Base-by-base conservation (phyloP, 2,113 vertebrate species). In the Ivindomyrus marchei region DNA sequence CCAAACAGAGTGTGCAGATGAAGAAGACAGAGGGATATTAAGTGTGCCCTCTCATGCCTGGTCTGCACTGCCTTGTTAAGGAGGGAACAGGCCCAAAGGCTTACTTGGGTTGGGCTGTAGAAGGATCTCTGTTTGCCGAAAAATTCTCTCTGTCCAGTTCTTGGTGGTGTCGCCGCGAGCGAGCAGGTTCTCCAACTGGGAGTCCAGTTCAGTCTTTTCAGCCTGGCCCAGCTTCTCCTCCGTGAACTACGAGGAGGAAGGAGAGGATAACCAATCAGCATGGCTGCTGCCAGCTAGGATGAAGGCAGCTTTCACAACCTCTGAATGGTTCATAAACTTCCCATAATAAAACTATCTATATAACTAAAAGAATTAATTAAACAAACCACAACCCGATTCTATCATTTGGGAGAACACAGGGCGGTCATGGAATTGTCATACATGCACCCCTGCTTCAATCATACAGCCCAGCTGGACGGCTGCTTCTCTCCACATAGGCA, bases 51-150 rank as follows among this genome's bases (percentile, higher is more conserved):
- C 7, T 62, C 56, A n/a, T 9, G 56, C 56, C 56, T n/a, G 56
- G 24, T n/a, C 56, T 62, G 7, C 56, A n/a, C 56, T 62, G 56
- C 56, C 56, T 9, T n/a, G 2, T 8, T 62, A n/a, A 62, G 24
- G 56, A 62, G 56, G 56, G 24, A 62, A 42, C 17, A 42, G 31
- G 74, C 31, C 74, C n/a, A 77, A 19, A 15, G n/a, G 84, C 97
- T 96, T 95, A 99, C 98, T 98, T 39, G 98, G 98, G 93, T 98
- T 99, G 92, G 98, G 98, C 95, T 99, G 98, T 62, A 99, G 96
- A 90, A 99, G 93, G 91, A 97, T 95, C 83, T 99, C 98, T 0
- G 98, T 98, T 95, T 99, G 98, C 85, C 96, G 94, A 89, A 97
- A 94, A 88, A 99, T 99, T 92, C 97, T 98, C 95, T 99, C 98